Percentiles rank a stretch among this genome's conserved stretches.
phyloP scores from a whole-genome alignment of 2,797 vertebrate genomes.

The Falco biarmicus region DNA sequence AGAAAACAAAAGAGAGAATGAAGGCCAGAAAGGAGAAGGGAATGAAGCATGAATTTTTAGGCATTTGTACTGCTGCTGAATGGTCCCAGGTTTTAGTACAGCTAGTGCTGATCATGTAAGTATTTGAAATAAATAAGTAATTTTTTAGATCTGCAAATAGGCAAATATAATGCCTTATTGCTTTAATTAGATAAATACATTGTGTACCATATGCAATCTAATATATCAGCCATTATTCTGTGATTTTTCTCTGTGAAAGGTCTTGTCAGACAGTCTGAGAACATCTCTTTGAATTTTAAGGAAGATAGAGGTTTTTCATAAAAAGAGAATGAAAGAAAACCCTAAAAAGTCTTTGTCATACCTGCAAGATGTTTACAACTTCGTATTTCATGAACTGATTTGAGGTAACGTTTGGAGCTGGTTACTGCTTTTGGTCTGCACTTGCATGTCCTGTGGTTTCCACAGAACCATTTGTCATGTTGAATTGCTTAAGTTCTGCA shows the following conservation, averaged over 20 bases:
- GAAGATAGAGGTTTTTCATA: not conserved
- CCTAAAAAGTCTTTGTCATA: not conserved
- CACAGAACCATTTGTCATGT: not conserved
- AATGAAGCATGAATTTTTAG: not conserved
- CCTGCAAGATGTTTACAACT: not conserved
- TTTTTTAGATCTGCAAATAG: not conserved
- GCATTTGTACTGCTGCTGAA: not conserved
- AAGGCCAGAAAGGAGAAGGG: not conserved
- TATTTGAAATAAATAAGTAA: not conserved
- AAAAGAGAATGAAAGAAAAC: not conserved
- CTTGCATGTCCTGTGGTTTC: not conserved
- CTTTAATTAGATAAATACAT: not conserved
- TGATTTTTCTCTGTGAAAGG: not conserved
- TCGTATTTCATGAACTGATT: not conserved
- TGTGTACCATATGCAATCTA: not conserved
- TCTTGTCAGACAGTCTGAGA: not conserved
- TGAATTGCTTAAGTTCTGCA: not conserved
- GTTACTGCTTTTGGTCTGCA: not conserved
- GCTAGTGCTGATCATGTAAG: not conserved
- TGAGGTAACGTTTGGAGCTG: not conserved
- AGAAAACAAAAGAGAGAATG: not conserved
- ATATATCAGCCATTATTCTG: not conserved
- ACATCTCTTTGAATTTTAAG: not conserved
- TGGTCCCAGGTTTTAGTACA: not conserved
- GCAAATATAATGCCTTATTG: not conserved